Evolutionary conservation across 2,888 invertebrate species (phyloP).

Genomic region (Tipula vernalis): DNA sequence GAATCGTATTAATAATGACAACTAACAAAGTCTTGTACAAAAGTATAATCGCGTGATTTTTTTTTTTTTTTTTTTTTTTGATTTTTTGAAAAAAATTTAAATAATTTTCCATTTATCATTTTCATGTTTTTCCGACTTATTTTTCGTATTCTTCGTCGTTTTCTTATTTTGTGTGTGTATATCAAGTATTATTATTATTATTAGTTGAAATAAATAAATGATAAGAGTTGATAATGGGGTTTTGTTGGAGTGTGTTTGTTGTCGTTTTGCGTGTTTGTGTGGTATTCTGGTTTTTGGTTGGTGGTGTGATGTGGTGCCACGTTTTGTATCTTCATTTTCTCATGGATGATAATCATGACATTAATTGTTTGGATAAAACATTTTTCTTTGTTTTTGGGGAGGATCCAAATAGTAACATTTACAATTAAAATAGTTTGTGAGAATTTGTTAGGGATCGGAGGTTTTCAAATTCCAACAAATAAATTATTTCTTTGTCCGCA

Average conservation of each 20-base stretch:
- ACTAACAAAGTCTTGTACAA: neutral
- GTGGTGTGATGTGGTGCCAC: neutral
- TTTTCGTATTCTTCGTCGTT: neutral
- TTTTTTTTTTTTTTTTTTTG: neutral
- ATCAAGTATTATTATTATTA: neutral
- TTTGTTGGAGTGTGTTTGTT: neutral
- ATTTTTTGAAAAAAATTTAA: neutral
- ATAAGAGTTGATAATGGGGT: constrained; percentile 4
- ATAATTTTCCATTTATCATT: neutral
- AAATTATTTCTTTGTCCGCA: no score
- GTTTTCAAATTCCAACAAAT: no score
- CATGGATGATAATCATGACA: neutral
- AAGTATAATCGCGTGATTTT: neutral
- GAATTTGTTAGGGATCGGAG: no score
- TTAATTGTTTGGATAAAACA: neutral
- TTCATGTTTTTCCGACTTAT: neutral
- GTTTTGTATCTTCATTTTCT: neutral
- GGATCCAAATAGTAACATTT: neutral
- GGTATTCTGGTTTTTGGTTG: neutral
- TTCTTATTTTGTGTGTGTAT: neutral
- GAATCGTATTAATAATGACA: constrained; percentile 4
- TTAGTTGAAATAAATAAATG: neutral
- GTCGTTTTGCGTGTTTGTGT: neutral
- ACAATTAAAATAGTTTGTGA: neutral
- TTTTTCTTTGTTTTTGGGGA: neutral